Evolutionary conservation across 2,797 vertebrate species (phyloP).

Genomic region (Allobates femoralis): DNA sequence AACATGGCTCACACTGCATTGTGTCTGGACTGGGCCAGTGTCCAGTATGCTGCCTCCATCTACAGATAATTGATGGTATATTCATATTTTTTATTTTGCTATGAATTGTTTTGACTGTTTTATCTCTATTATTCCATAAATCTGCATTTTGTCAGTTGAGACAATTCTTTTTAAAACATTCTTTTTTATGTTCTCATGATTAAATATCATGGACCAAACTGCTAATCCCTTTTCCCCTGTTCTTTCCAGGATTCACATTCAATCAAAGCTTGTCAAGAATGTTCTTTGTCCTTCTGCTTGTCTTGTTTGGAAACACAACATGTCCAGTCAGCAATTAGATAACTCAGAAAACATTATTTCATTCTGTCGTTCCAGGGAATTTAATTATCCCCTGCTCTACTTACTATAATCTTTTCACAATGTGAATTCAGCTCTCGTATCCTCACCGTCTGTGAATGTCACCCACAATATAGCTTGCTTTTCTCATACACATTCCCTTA

Average conservation of each 20-base stretch:
- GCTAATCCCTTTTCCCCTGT: conserved; percentile 36
- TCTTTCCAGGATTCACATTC: conserved; percentile 52
- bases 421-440: conserved; percentile 26
- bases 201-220: conserved; percentile 25
- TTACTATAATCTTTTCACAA: conserved; percentile 53
- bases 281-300: conserved; percentile 47
- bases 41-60: background rate
- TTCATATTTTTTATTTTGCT: background rate
- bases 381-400: conserved; percentile 57
- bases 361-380: conserved; percentile 41
- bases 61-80: background rate
- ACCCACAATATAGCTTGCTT: conserved; percentile 38
- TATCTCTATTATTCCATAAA: background rate
- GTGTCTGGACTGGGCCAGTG: background rate
- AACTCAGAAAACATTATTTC: conserved; percentile 58
- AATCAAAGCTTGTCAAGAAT: conserved; percentile 51
- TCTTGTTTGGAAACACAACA: conserved; percentile 62
- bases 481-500: conserved; percentile 26
- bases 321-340: conserved; percentile 58
- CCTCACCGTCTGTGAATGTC: conserved; percentile 44
- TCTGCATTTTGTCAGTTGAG: background rate
- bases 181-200: background rate
- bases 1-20: background rate
- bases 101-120: background rate
- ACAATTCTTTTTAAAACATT: background rate